Percentiles rank a stretch among this genome's conserved stretches.
Conservation (phyloP, 2,888 invertebrate genomes). For the Cantharis lateralis region DNA sequence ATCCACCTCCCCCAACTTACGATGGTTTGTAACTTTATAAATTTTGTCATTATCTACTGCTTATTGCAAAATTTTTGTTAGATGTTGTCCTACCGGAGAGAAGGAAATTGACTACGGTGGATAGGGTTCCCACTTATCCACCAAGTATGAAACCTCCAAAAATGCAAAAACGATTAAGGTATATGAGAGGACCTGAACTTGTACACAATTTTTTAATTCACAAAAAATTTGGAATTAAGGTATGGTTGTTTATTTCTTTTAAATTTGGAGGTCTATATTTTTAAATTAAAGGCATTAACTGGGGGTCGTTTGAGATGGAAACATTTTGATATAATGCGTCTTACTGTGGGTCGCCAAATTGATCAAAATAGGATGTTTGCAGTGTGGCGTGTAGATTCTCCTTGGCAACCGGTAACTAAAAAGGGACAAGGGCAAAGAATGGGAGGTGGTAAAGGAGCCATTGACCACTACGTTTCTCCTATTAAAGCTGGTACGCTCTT, state of each 20-base stretch:
- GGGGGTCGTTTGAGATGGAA: slow-evolving; percentile 81
- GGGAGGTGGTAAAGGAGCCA: slow-evolving; percentile 95
- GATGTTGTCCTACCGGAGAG: slow-evolving; percentile 76
- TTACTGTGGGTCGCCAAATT: slow-evolving; percentile 76
- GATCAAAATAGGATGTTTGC: slow-evolving; percentile 87
- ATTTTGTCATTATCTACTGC: background rate
- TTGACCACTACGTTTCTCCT: slow-evolving; percentile 95
- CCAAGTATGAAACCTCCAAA: slow-evolving; percentile 73
- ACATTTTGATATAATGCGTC: slow-evolving; percentile 89
- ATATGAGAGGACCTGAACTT: slow-evolving; percentile 89
- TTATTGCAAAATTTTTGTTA: slow-evolving; percentile 45
- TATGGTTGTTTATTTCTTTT: slow-evolving; percentile 56
- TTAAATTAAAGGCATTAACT: slow-evolving; percentile 69
- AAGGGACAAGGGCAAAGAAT: slow-evolving; percentile 89
- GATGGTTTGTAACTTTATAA: slow-evolving; percentile 49
- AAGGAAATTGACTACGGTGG: slow-evolving; percentile 69
- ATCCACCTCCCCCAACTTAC: slow-evolving; percentile 69
- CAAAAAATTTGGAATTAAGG: slow-evolving; percentile 92
- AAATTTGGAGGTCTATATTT: background rate
- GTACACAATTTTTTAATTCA: slow-evolving; percentile 85
- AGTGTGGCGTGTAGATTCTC: slow-evolving; percentile 90
- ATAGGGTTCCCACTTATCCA: slow-evolving; percentile 74
- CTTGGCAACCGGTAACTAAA: slow-evolving; percentile 94
- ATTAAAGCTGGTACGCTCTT: slow-evolving; percentile 70
- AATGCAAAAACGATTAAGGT: slow-evolving; percentile 81